Percentiles rank a stretch among this genome's conserved stretches.
Evolutionary conservation across 30 jellyfish, hydroid and myxozoan species (phyloP).

Genomic region (Pseudorhiza aurosa): DNA sequence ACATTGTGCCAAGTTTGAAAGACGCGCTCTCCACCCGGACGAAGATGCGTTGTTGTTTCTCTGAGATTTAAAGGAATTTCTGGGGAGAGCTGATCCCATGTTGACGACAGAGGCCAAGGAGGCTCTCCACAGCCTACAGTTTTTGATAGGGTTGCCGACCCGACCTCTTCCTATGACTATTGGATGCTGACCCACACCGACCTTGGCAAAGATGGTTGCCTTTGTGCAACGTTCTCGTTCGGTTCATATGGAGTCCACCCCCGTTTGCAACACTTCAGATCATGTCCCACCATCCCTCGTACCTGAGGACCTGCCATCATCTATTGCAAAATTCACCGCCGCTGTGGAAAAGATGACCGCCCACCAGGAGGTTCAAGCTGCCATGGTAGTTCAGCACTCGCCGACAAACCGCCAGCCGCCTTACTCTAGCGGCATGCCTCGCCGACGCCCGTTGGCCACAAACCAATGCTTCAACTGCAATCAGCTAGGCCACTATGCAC

Average conservation of each 20-base stretch:
- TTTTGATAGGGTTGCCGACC: conserved; percentile 29
- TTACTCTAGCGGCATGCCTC: too few relatives aligned
- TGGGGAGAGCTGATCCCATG: conserved; percentile 15
- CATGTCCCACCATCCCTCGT: not conserved
- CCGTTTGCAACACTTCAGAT: not conserved
- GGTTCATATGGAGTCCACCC: conserved; percentile 2
- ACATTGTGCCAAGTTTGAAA: conserved; percentile 11
- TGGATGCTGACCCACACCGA: conserved; percentile 28
- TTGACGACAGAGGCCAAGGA: conserved; percentile 9
- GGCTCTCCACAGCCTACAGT: conserved; percentile 24
- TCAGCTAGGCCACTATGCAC: conserved; percentile 31
- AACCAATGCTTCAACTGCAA: conserved; percentile 42
- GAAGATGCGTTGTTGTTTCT: conserved; percentile 15
- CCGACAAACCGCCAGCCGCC: too few relatives aligned
- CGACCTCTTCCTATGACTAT: not conserved
- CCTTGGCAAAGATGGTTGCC: conserved; percentile 3
- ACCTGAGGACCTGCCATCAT: conserved; percentile 1
- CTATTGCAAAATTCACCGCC: conserved; percentile 8
- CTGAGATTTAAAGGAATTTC: conserved; percentile 28
- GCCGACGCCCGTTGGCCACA: too few relatives aligned
- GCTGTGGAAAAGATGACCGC: conserved; percentile 2
- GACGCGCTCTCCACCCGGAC: conserved; percentile 12
- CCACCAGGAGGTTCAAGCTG: conserved; percentile 13
- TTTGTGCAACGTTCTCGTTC: conserved; percentile 7
- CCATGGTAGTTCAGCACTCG: too few relatives aligned